A percentile compares a stretch with the other conserved stretches of the same genome.
These are phyloP conservation scores for Physocephala rufipes DNA, from an alignment of 2,888 invertebrate genomes.

Conservation along the genomic window DNA sequence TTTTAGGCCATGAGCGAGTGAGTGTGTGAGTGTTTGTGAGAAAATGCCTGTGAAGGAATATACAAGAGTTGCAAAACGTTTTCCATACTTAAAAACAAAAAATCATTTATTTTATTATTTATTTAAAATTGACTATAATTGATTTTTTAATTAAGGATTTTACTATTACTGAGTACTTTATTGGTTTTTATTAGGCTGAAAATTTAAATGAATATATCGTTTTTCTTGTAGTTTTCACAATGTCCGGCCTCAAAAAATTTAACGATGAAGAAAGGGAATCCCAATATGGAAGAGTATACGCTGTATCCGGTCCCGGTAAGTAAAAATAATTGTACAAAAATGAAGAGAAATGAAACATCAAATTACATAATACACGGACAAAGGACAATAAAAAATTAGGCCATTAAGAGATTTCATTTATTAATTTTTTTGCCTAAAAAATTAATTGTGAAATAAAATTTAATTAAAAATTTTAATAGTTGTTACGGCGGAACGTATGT, in stretches of 20 bases:
- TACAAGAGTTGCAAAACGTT: constrained; percentile 18
- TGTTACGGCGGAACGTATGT: constrained; percentile 98
- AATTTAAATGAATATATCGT: too few species aligned
- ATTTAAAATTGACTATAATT: background rate
- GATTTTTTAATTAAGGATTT: background rate
- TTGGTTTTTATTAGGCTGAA: too few species aligned
- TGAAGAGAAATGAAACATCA: too few species aligned
- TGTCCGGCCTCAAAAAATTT: constrained; percentile 78
- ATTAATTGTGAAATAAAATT: too few species aligned
- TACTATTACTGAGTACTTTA: too few species aligned
- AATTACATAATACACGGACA: too few species aligned
- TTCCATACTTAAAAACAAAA: background rate
- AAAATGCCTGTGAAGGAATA: constrained; percentile 23
- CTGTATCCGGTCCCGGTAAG: constrained; percentile 97
- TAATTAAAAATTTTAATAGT: constrained; percentile 69
- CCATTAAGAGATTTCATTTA: too few species aligned
- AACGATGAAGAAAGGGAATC: constrained; percentile 87
- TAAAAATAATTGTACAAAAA: constrained; percentile 10
- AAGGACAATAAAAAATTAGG: too few species aligned
- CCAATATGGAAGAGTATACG: constrained; percentile 92
- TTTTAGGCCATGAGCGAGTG: background rate
- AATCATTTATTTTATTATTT: background rate
- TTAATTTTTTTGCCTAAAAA: too few species aligned
- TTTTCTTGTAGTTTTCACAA: constrained; percentile 57
- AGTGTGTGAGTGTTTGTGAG: constrained; percentile 21